These are phyloP conservation scores for Lates calcarifer DNA, from an alignment of 2,113 vertebrate genomes.

Conservation along the genomic window DNA sequence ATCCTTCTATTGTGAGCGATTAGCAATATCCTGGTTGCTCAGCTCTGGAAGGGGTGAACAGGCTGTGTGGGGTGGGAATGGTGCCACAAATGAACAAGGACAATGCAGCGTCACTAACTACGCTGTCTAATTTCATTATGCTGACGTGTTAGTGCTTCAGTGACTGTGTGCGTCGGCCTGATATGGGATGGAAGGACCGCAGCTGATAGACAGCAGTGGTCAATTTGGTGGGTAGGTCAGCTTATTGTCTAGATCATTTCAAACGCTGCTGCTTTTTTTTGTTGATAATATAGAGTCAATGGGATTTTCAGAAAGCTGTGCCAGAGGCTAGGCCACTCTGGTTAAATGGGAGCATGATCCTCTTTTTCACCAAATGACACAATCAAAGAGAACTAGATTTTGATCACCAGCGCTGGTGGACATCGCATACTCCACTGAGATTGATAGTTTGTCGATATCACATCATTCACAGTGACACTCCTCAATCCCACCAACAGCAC, in stretches of 20 bases:
- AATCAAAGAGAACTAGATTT: constrained; percentile 58
- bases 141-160: constrained; percentile 69
- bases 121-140: constrained; percentile 84
- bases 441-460: constrained; percentile 32
- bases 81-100: constrained; percentile 75
- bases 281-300: constrained; percentile 1
- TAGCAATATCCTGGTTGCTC: constrained; percentile 80
- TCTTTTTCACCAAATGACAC: constrained; percentile 50
- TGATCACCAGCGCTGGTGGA: constrained; percentile 13
- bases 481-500: constrained; percentile 8
- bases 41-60: constrained; percentile 53
- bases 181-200: constrained; percentile 9
- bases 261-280: neutral
- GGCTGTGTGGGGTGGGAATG: constrained; percentile 53
- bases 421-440: constrained; percentile 17
- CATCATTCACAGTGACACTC: constrained; percentile 19
- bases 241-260: constrained; percentile 35
- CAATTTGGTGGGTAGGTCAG: constrained; percentile 22
- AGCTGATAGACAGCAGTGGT: constrained; percentile 58
- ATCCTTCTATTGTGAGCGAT: constrained; percentile 84
- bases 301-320: constrained; percentile 6
- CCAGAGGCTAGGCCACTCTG: neutral
- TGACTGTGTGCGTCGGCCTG: constrained; percentile 27
- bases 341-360: constrained; percentile 44
- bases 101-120: constrained; percentile 81